Evolutionary conservation across 2,888 invertebrate genomes (phyloP).

Genomic region (Achlya flavicornis): DNA sequence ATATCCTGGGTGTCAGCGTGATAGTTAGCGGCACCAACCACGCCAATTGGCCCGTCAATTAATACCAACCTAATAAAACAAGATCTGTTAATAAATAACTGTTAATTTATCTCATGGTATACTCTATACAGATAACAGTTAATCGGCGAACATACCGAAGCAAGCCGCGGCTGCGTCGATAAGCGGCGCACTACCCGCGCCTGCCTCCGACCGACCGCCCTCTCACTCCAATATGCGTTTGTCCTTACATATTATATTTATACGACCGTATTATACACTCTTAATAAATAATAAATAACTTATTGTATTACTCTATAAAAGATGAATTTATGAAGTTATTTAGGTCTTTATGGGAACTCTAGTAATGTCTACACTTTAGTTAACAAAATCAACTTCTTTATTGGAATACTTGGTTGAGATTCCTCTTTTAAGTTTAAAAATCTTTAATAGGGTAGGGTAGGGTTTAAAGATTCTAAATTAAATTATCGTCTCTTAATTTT

Average conservation of each 20-base stretch:
- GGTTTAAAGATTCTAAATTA: too few relatives aligned
- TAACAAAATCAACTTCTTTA: too few relatives aligned
- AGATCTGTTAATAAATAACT: not conserved
- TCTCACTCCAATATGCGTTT: slow-evolving; percentile 42
- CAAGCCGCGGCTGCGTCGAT: slow-evolving; percentile 61
- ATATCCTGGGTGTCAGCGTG: too few relatives aligned
- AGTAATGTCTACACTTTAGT: not conserved
- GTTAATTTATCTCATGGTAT: not conserved
- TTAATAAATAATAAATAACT: slow-evolving; percentile 15
- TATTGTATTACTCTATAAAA: not conserved
- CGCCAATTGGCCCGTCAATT: too few relatives aligned
- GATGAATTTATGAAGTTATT: slow-evolving; percentile 7
- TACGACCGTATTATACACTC: slow-evolving; percentile 23
- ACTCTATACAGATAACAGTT: slow-evolving; percentile 55
- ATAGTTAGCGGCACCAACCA: too few relatives aligned
- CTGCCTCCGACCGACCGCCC: slow-evolving; percentile 40
- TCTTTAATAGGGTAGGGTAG: too few relatives aligned
- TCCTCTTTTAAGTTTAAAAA: too few relatives aligned
- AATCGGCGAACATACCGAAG: slow-evolving; percentile 61
- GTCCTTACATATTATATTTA: slow-evolving; percentile 28
- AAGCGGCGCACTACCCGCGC: slow-evolving; percentile 57
- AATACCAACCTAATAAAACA: too few relatives aligned
- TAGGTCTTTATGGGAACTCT: not conserved
- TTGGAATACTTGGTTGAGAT: too few relatives aligned
- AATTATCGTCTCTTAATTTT: too few relatives aligned